Evolutionary conservation across 2,113 vertebrate genomes (phyloP).

Genomic region (Sula dactylatra): DNA sequence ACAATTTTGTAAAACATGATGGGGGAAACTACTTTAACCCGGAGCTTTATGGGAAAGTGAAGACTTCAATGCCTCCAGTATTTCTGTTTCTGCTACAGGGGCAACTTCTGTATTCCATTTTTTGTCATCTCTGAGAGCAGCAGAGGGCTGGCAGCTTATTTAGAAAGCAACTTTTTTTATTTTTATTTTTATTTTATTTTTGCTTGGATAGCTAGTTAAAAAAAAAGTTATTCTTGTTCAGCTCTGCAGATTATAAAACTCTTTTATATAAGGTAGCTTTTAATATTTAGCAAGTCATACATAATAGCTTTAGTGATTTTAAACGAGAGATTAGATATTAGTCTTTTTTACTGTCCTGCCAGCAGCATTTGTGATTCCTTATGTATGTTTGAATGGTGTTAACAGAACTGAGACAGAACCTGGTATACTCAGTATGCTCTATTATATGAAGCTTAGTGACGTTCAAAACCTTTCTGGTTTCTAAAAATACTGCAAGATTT

Average conservation of each 20-base stretch:
- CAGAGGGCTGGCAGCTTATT: not conserved
- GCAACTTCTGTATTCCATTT: not conserved
- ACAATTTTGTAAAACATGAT: not conserved
- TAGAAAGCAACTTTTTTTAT: not conserved
- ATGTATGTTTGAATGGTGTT: not conserved
- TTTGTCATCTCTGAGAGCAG: not conserved
- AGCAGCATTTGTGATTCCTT: not conserved
- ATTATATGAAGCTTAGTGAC: not conserved
- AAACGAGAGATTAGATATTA: not conserved
- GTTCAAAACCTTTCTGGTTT: not conserved
- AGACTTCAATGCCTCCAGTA: not conserved
- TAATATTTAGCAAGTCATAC: not conserved
- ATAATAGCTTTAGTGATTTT: not conserved
- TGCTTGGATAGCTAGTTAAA: not conserved
- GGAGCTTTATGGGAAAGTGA: not conserved
- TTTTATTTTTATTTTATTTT: not conserved
- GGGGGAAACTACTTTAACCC: not conserved
- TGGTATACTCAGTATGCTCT: not conserved
- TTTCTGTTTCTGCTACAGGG: not conserved
- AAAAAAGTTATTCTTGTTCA: not conserved
- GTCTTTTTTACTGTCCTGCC: not conserved
- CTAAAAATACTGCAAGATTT: not conserved
- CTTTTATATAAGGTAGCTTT: not conserved
- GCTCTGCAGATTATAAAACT: not conserved
- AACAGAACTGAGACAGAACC: not conserved